Conservation (phyloP, 2,888 invertebrate genomes). For the Hemicrepidius hirtus region DNA sequence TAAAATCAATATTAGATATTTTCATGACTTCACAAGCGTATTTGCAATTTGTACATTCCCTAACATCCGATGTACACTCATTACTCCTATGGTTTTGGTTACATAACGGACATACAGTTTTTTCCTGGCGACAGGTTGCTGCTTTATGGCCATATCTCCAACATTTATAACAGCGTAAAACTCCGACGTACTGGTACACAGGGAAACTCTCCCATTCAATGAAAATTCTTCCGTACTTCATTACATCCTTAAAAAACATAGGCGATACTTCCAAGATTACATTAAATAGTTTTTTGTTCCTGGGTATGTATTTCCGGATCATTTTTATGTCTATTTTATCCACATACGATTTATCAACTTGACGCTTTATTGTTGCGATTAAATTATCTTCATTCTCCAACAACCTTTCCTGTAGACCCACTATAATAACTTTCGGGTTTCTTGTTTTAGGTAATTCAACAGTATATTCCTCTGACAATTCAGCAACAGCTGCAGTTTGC, state of each 20-base stretch:
- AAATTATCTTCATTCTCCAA: background rate
- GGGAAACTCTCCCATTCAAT: background rate
- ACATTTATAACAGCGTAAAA: background rate
- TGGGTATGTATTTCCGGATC: background rate
- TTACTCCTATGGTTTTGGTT: too few species aligned
- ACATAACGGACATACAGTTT: too few species aligned
- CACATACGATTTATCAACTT: background rate
- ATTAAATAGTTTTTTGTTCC: background rate
- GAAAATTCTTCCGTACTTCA: background rate
- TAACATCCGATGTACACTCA: too few species aligned
- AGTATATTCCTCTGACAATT: too few species aligned
- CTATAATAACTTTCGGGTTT: background rate
- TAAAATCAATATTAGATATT: too few species aligned
- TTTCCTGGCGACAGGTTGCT: background rate
- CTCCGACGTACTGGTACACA: too few species aligned
- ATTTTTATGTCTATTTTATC: background rate
- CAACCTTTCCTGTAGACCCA: background rate
- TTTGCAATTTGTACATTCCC: too few species aligned
- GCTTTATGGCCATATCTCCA: background rate
- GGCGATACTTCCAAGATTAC: background rate
- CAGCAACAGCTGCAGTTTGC: background rate
- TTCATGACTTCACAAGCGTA: too few species aligned
- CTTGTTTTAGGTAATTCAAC: background rate
- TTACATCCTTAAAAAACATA: background rate
- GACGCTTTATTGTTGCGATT: background rate